Conservation (phyloP, 1,140 invertebrate genomes). For the Zaprionus lachaisei region DNA sequence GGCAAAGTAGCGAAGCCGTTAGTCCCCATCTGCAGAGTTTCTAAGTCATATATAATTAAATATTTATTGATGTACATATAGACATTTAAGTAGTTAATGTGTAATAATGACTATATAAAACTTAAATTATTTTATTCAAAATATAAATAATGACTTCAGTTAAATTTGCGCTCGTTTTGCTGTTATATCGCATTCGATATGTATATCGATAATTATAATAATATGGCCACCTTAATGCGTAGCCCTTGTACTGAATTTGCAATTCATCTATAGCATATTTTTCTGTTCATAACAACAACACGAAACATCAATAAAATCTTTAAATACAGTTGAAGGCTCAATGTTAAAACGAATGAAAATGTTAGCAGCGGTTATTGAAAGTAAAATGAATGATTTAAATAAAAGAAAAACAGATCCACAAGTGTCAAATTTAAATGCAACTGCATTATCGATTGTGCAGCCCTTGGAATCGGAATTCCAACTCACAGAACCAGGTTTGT, state of each 20-base stretch:
- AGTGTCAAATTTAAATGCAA: neutral
- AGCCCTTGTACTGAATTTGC: slow-evolving; percentile 1
- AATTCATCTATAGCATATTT: neutral
- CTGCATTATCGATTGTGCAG: neutral
- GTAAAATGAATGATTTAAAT: neutral
- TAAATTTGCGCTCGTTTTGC: slow-evolving; percentile 16
- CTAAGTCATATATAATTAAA: slow-evolving; percentile 4
- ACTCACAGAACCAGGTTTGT: neutral
- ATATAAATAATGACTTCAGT: too few relatives aligned
- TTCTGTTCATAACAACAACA: neutral
- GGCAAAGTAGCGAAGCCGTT: slow-evolving; percentile 52
- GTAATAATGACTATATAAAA: neutral
- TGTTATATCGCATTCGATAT: neutral
- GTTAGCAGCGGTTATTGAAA: neutral
- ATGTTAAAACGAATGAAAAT: neutral
- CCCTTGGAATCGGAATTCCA: neutral
- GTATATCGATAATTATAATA: slow-evolving; percentile 11
- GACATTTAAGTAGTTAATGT: neutral
- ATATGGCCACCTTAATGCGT: neutral
- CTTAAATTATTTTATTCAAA: neutral
- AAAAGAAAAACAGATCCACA: neutral
- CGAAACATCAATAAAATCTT: neutral
- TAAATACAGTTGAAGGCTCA: neutral
- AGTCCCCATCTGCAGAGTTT: slow-evolving; percentile 40
- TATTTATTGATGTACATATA: slow-evolving; percentile 11